Base-by-base conservation (phyloP, 23 tunicate species). In the Phallusia fumigata region DNA sequence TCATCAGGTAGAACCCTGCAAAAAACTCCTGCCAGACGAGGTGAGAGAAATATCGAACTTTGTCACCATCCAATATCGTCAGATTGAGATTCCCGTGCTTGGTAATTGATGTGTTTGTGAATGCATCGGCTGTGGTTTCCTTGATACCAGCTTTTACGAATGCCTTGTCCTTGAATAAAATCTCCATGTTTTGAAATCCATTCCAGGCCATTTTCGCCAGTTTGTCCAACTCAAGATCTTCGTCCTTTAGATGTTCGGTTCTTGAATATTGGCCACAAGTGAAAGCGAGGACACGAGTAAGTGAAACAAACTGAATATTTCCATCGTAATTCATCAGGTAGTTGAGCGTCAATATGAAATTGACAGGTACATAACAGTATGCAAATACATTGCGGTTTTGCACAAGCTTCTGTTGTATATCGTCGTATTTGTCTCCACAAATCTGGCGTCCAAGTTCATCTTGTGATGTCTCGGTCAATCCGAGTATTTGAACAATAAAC, bases 221-320 rank as follows among this genome's bases (percentile, higher is more conserved):
- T 24, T 58, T 58, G 69, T 58, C 69, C 28, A 58, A 58, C 13
- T 58, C 69, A 21, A 11, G 15, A 6, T 58, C 28, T 24, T 58
- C 15, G 3, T 24, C 16, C 16, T 13, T 58, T 1, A 58, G 16
- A 24, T 58, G 69, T 6, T 58, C 16, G 28, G 69, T 58, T 58
- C 3, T 22, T 6, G 16, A 13, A 13, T 58, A 58, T 58, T 58
- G 69, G 28, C 26, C 69, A 58, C 69, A 58, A 58, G 69, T 58
- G 69, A 58, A 58, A 58, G 69, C 69, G 16, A 58, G 69, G 28
- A 58, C 69, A 6, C 28, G 69, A 58, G 69, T 58, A 13, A 58
- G 69, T 58, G 69, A 58, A 58, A 58, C 69, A 58, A 58, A 58
- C 69, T 58, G 69, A 58, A 58, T 58, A 58, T 58, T 16, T 21